phyloP scores from a whole-genome alignment of 2,113 vertebrate genomes.

The Hypanus sabinus region DNA sequence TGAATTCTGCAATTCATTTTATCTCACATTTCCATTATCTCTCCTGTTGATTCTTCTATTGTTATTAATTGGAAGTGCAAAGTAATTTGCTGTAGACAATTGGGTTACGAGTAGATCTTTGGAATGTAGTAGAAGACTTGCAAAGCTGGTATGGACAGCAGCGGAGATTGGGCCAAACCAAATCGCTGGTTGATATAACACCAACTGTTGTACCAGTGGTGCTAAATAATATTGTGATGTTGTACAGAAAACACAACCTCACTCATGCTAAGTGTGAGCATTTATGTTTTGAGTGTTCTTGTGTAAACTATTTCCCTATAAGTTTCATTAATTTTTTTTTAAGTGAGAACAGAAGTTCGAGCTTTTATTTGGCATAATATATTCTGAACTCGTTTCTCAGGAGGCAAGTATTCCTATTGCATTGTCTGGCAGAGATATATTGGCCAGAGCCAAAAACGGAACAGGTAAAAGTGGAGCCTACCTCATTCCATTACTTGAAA shows the following conservation, averaged over 20 bases:
- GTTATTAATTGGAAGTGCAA: too few relatives aligned
- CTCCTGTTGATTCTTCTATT: too few relatives aligned
- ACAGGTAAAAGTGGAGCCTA: constrained; percentile 99
- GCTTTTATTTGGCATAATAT: neutral
- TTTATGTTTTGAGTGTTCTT: neutral
- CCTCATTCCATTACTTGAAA: constrained; percentile 99
- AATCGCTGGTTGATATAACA: too few relatives aligned
- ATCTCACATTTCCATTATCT: too few relatives aligned
- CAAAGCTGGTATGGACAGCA: too few relatives aligned
- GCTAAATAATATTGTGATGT: neutral
- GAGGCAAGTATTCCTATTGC: constrained; percentile 99
- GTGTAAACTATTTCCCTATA: neutral
- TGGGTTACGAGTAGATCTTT: too few relatives aligned
- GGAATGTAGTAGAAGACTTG: too few relatives aligned
- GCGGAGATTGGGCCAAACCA: too few relatives aligned
- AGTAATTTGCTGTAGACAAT: too few relatives aligned
- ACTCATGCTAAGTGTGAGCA: neutral
- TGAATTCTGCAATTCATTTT: too few relatives aligned
- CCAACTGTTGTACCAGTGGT: too few relatives aligned
- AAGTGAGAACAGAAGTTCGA: neutral
- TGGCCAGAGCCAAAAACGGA: constrained; percentile 98
- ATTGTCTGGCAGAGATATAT: constrained; percentile 96
- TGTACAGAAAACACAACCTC: neutral
- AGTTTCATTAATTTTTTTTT: neutral
- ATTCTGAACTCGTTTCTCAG: constrained; percentile 51